Evolutionary conservation across 2,113 vertebrate genomes (phyloP).

Genomic region (Chamaetylas fuelleborni): DNA sequence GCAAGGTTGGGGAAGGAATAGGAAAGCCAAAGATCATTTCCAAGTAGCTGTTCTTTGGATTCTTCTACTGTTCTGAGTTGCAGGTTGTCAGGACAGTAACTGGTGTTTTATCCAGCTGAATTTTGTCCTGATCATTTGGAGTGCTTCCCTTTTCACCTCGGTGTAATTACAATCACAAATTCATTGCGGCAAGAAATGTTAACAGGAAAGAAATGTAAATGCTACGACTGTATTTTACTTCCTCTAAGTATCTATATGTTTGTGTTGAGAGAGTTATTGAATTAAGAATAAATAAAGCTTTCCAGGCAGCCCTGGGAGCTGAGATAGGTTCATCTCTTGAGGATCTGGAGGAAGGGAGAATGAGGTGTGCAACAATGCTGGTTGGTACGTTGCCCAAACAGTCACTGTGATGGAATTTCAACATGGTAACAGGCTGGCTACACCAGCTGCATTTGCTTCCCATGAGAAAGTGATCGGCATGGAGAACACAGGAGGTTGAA

Average conservation of each 20-base stretch:
- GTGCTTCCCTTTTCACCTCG: constrained; percentile 27
- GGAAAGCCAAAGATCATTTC: background rate
- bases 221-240: constrained; percentile 12
- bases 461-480: constrained; percentile 64
- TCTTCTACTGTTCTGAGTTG: background rate
- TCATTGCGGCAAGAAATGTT: constrained; percentile 22
- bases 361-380: background rate
- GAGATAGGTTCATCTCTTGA: background rate
- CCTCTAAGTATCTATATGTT: constrained; percentile 35
- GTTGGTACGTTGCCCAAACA: constrained; percentile 36
- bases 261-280: constrained; percentile 7
- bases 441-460: constrained; percentile 33
- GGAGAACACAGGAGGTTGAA: constrained; percentile 13
- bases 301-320: constrained; percentile 1
- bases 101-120: constrained; percentile 7
- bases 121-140: background rate
- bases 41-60: background rate
- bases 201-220: constrained; percentile 61
- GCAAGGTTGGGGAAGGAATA: background rate
- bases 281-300: constrained; percentile 2
- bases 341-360: background rate
- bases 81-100: background rate
- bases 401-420: constrained; percentile 54
- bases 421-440: constrained; percentile 13
- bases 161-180: background rate